phyloP scores from a whole-genome alignment of 2,113 vertebrate genomes.

The Bambusicola thoracicus region DNA sequence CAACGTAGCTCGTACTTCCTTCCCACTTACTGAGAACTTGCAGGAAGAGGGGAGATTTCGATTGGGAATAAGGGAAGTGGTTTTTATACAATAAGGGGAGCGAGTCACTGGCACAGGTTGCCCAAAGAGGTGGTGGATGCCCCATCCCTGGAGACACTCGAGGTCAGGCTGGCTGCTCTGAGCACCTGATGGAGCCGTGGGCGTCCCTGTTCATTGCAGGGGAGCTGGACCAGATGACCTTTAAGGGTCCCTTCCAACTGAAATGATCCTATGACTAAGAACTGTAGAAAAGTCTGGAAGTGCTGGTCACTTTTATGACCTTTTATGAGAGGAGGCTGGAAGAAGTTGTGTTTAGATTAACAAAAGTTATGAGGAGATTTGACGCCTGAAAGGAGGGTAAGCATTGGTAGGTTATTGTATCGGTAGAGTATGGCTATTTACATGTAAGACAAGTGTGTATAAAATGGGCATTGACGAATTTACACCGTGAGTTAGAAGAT shows the following conservation, averaged over 20 bases:
- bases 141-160: too few relatives aligned
- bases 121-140: too few relatives aligned
- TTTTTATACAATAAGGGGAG: too few relatives aligned
- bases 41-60: neutral
- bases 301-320: neutral
- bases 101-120: too few relatives aligned
- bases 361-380: neutral
- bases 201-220: too few relatives aligned
- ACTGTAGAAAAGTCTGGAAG: neutral
- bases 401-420: neutral
- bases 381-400: neutral
- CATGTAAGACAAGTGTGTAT: neutral
- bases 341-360: neutral
- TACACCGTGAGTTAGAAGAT: neutral
- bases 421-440: neutral
- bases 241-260: too few relatives aligned
- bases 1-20: fast-evolving
- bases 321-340: neutral
- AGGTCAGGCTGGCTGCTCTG: too few relatives aligned
- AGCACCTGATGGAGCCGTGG: too few relatives aligned
- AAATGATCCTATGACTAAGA: neutral
- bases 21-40: neutral
- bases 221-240: too few relatives aligned
- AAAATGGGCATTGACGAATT: neutral
- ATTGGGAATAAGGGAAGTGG: too few relatives aligned